Evolutionary conservation across 2,888 invertebrate species (phyloP).

Genomic region (Drosophila emarginata): DNA sequence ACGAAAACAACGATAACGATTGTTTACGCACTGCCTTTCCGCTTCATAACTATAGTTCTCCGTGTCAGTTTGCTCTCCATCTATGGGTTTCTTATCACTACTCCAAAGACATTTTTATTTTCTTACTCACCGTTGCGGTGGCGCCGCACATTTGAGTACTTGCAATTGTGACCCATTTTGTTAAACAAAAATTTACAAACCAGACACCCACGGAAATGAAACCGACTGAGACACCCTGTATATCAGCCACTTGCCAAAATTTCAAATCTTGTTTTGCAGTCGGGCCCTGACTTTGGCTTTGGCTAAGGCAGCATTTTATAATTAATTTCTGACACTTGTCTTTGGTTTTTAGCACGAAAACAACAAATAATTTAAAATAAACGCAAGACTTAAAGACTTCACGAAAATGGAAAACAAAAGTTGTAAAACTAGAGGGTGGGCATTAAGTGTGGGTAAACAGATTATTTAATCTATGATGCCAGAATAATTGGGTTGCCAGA

Average conservation of each 20-base stretch:
- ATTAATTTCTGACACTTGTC: neutral
- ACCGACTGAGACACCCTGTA: slow-evolving; percentile 15
- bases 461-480: neutral
- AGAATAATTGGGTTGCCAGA: neutral
- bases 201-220: neutral
- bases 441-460: neutral
- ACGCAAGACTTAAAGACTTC: neutral
- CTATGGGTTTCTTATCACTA: neutral
- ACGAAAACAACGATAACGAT: slow-evolving; percentile 28
- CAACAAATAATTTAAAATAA: neutral
- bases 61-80: neutral
- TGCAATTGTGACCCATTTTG: slow-evolving; percentile 52
- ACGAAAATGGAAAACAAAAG: neutral
- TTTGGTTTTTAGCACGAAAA: neutral
- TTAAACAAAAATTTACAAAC: neutral
- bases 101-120: neutral
- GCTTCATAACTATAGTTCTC: slow-evolving; percentile 13
- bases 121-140: slow-evolving; percentile 52
- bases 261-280: neutral
- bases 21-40: slow-evolving; percentile 4
- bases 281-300: neutral
- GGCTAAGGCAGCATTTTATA: slow-evolving; percentile 16
- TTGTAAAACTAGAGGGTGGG: neutral
- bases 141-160: slow-evolving; percentile 34
- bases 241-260: slow-evolving; percentile 8